Conservation (phyloP, 1,140 invertebrate species). For the Diabrotica undecimpunctata region DNA sequence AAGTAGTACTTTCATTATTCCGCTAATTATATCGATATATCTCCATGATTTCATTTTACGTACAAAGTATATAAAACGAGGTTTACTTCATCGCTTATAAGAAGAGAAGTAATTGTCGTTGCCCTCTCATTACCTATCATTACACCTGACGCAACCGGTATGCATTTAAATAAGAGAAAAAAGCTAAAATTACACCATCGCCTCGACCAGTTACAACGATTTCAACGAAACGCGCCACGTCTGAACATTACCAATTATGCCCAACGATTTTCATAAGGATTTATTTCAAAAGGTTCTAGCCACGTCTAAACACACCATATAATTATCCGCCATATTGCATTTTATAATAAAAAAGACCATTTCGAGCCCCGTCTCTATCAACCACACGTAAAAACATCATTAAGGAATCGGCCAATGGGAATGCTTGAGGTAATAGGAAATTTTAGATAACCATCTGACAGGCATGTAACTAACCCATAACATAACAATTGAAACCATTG, state of each 20-base stretch:
- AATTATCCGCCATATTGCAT: constrained; percentile 45
- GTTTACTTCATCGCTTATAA: too few species aligned
- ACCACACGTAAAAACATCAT: constrained; percentile 46
- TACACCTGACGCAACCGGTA: too few species aligned
- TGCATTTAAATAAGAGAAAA: too few species aligned
- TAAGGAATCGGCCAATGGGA: constrained; percentile 45
- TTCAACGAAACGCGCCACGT: background rate
- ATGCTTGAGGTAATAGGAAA: constrained; percentile 42
- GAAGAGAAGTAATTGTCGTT: too few species aligned
- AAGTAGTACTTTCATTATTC: too few species aligned
- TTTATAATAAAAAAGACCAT: constrained; percentile 46
- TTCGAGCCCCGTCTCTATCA: constrained; percentile 37
- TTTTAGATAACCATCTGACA: constrained; percentile 40
- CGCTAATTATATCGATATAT: too few species aligned
- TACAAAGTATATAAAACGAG: too few species aligned
- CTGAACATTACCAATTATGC: constrained; percentile 25
- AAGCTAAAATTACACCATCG: too few species aligned
- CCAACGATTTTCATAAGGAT: constrained; percentile 22
- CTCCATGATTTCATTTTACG: too few species aligned
- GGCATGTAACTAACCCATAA: constrained; percentile 18
- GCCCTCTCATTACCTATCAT: too few species aligned
- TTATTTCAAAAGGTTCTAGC: constrained; percentile 29
- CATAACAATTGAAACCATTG: constrained; percentile 19
- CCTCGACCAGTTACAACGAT: too few species aligned
- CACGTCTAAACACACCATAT: constrained; percentile 27